Percentiles rank a stretch among this genome's conserved stretches.
These are phyloP conservation scores for Himalopsyche japonica DNA, from an alignment of 2,888 invertebrate genomes.

Conservation along the genomic window DNA sequence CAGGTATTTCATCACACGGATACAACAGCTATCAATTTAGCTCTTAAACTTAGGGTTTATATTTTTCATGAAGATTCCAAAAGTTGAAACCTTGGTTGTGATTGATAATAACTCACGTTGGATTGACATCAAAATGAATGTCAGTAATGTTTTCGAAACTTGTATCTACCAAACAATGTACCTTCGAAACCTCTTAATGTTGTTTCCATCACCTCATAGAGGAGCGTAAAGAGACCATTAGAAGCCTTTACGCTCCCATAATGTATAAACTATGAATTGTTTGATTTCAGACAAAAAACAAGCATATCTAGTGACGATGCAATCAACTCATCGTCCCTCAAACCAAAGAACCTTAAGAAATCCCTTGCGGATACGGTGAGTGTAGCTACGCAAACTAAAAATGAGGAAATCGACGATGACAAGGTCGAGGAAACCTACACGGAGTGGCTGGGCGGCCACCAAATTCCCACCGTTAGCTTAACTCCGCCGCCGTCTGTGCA, in stretches of 20 bases:
- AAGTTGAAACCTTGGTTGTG: too few relatives aligned
- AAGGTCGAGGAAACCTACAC: background rate
- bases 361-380: background rate
- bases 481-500: constrained; percentile 26
- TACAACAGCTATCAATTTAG: too few relatives aligned
- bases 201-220: background rate
- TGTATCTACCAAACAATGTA: too few relatives aligned
- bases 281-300: constrained; percentile 19
- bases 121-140: too few relatives aligned
- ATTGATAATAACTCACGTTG: too few relatives aligned
- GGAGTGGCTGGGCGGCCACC: constrained; percentile 20
- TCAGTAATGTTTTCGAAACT: too few relatives aligned
- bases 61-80: too few relatives aligned
- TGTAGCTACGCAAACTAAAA: constrained; percentile 11
- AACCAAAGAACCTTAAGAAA: background rate
- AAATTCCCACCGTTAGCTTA: constrained; percentile 27
- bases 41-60: too few relatives aligned
- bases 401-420: background rate
- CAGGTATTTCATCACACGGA: too few relatives aligned
- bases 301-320: constrained; percentile 5
- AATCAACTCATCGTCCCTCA: background rate
- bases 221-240: too few relatives aligned
- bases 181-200: background rate
- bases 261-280: background rate
- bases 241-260: too few relatives aligned